phyloP scores from a whole-genome alignment of 37 sponge, comb jelly and placozoan genomes.

The Diacarnus erythraeanus region DNA sequence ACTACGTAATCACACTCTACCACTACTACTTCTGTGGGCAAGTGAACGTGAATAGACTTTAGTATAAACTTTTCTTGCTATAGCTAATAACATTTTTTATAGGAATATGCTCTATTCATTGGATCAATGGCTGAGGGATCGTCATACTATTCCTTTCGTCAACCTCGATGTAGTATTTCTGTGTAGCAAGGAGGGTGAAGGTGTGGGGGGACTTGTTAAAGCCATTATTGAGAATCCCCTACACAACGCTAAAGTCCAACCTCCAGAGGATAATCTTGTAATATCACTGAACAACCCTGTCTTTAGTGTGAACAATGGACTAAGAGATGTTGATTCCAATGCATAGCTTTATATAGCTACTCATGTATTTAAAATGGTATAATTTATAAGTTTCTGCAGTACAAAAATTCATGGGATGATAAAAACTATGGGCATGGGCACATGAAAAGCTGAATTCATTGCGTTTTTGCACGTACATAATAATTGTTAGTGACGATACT shows the following conservation, averaged over 20 bases:
- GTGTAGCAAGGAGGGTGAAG: conserved; percentile 32
- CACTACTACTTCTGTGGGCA: no score
- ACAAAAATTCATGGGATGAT: no score
- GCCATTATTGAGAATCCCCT: conserved; percentile 75
- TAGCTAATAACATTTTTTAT: not conserved
- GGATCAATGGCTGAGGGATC: conserved; percentile 77
- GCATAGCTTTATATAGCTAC: no score
- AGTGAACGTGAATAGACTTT: no score
- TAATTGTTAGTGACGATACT: no score
- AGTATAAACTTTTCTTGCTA: not conserved
- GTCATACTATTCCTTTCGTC: conserved; percentile 63
- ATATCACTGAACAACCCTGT: conserved; percentile 76
- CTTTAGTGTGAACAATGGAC: conserved; percentile 12
- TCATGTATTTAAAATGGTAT: no score
- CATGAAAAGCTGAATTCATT: no score
- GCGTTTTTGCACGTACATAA: no score
- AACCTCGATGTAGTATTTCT: conserved; percentile 58
- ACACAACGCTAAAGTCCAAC: conserved; percentile 16
- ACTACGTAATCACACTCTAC: no score
- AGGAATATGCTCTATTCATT: conserved; percentile 59
- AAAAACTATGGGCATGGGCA: no score
- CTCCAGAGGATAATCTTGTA: conserved; percentile 69
- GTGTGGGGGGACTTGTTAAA: conserved; percentile 56
- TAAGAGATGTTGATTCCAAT: not conserved
- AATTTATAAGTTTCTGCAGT: no score